Evolutionary conservation across 2,888 invertebrate species (phyloP), one percentile per base, ranked within the genome.

Genomic region (Drosophila borborema): DNA sequence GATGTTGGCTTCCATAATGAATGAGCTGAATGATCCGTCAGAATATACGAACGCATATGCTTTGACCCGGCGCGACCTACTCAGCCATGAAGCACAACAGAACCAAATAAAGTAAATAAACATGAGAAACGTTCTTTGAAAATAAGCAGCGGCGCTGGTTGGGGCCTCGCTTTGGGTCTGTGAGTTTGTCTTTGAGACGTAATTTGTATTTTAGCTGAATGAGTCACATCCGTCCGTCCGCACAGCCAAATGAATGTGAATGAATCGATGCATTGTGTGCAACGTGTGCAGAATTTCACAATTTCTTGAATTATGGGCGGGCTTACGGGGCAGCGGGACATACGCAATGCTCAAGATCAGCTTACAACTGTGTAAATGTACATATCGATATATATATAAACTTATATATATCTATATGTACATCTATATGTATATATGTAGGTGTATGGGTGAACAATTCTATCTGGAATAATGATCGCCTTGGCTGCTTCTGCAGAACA

Each of bases 281-380:
- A 74, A 54, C 78, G 86, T 83, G 86, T 70, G 84, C 84, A 75
- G 75, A 79, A 82, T 85, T 85, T 85, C 88, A 85, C 86, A 85
- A 87, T 87, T 63, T 76, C 56, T 76, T 64, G 38, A 40, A 14
- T 40, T 18, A 64, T 63, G 64, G 16, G 23, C 36, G 60, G 12
- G n/a, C 41, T 28, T 10, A 23, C 10, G 53, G 45, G 53, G 64
- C 46, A 9, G 41, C 59, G 16, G 20, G 38, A 53, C 9, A 18
- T 38, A 36, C n/a, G 28, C 46, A 58, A 43, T 20, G 34, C 28
- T 49, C 60, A 80, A 80, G 77, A 77, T 77, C 80, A 75, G 62
- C 72, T 64, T 76, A 43, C 76, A 70, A 23, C 38, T 43, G 41
- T 41, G 45, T 55, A 49, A 6, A 40, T 12, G 20, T 20, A 53